phyloP scores from a whole-genome alignment of 2,888 invertebrate genomes.

The Meghimatium bilineatum region DNA sequence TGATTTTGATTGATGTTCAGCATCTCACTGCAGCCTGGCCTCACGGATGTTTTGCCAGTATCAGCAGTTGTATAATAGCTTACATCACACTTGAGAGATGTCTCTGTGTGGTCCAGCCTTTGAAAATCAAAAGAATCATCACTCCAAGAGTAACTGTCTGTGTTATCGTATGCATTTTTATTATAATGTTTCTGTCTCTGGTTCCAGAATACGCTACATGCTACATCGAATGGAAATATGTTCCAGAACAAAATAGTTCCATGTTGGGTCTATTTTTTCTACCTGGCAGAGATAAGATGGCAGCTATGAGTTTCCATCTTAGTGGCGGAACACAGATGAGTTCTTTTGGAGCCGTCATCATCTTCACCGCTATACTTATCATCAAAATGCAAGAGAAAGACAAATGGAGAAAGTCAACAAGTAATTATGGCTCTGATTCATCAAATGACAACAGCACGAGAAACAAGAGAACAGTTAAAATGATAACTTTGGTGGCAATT shows the following conservation, averaged over 20 bases:
- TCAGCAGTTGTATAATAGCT: neutral
- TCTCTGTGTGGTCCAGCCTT: neutral
- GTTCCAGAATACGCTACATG: neutral
- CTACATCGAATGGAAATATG: neutral
- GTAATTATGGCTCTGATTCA: neutral
- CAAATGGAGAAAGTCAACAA: neutral
- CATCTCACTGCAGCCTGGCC: neutral
- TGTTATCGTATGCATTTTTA: neutral
- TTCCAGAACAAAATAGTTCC: neutral
- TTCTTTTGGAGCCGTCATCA: neutral
- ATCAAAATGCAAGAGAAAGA: neutral
- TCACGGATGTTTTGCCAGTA: neutral
- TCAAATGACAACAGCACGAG: neutral
- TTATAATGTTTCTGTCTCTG: neutral
- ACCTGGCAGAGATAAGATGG: neutral
- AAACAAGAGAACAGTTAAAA: neutral
- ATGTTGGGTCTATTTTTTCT: neutral
- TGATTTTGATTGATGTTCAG: neutral
- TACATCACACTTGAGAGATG: neutral
- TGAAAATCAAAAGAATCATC: neutral
- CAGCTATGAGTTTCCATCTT: neutral
- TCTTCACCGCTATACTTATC: neutral
- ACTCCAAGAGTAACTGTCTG: neutral
- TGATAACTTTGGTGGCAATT: neutral
- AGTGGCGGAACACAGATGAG: neutral